A percentile compares a stretch with the other conserved stretches of the same genome.
phyloP scores from a whole-genome alignment of 2,113 vertebrate species.

The Nothobranchius kuhntae region DNA sequence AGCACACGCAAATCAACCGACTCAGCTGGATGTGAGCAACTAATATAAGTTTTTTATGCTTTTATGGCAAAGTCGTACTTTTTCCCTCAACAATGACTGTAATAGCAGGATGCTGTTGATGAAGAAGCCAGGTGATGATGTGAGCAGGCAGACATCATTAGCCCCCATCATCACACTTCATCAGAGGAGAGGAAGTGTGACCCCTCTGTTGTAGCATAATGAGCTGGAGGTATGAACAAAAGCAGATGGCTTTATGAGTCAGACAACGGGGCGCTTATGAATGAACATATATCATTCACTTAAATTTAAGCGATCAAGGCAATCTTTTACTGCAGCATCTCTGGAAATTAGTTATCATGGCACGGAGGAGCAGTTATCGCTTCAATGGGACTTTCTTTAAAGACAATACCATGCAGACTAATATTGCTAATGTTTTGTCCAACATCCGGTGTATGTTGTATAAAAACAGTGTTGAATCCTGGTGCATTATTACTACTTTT shows the following conservation, averaged over 20 bases:
- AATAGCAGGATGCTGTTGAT: slow-evolving; percentile 37
- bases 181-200: slow-evolving; percentile 60
- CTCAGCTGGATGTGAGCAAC: slow-evolving; percentile 31
- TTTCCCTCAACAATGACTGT: slow-evolving; percentile 4
- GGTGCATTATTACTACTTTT: too few species aligned
- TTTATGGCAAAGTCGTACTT: background rate
- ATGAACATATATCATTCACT: slow-evolving; percentile 59
- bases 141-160: slow-evolving; percentile 67
- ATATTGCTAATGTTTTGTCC: too few species aligned
- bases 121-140: slow-evolving; percentile 65
- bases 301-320: slow-evolving; percentile 36
- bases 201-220: slow-evolving; percentile 60
- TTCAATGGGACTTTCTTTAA: background rate
- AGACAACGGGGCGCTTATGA: slow-evolving; percentile 62
- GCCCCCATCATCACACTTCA: slow-evolving; percentile 71
- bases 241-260: slow-evolving; percentile 73
- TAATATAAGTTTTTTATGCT: slow-evolving; percentile 23
- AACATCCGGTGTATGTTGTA: too few species aligned
- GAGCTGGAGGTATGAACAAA: slow-evolving; percentile 75
- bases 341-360: slow-evolving; percentile 37
- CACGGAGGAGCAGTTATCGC: slow-evolving; percentile 33
- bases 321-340: slow-evolving; percentile 34
- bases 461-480: too few species aligned
- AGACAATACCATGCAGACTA: too few species aligned
- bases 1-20: slow-evolving; percentile 38